Evolutionary conservation across 2,888 invertebrate species (phyloP).

Genomic region (Hesperia comma): DNA sequence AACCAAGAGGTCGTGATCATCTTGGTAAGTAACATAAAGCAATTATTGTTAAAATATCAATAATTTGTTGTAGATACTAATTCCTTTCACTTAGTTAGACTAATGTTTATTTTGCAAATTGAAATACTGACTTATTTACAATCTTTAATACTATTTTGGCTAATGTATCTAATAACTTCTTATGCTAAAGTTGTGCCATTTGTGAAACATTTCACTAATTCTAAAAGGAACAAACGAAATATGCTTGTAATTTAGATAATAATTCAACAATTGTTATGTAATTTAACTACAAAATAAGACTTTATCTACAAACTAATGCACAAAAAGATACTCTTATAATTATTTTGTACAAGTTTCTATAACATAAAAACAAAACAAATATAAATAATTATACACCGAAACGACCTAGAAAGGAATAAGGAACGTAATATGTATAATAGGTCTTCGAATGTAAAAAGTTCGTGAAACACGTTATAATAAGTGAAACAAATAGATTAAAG

Average conservation of each 20-base stretch:
- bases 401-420: constrained; percentile 45
- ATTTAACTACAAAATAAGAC: constrained; percentile 43
- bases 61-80: constrained; percentile 67
- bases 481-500: constrained; percentile 19
- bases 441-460: constrained; percentile 21
- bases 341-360: constrained; percentile 76
- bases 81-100: constrained; percentile 64
- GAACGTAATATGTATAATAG: constrained; percentile 32
- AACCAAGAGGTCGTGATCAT: constrained; percentile 9
- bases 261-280: constrained; percentile 31
- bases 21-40: constrained; percentile 25
- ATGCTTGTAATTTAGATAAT: constrained; percentile 27
- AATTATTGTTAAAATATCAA: constrained; percentile 26
- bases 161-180: constrained; percentile 79
- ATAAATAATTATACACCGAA: constrained; percentile 52
- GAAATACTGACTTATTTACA: constrained; percentile 77
- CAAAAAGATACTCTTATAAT: constrained; percentile 63
- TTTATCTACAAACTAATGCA: constrained; percentile 70
- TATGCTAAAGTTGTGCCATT: constrained; percentile 79
- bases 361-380: constrained; percentile 65
- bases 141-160: constrained; percentile 80
- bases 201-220: constrained; percentile 48
- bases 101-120: constrained; percentile 62
- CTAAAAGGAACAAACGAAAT: constrained; percentile 36
- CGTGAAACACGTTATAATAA: constrained; percentile 14